Evolutionary conservation across 2,888 invertebrate species (phyloP), one percentile per base, ranked within the genome.

Genomic region (Oegoconia quadripuncta): DNA sequence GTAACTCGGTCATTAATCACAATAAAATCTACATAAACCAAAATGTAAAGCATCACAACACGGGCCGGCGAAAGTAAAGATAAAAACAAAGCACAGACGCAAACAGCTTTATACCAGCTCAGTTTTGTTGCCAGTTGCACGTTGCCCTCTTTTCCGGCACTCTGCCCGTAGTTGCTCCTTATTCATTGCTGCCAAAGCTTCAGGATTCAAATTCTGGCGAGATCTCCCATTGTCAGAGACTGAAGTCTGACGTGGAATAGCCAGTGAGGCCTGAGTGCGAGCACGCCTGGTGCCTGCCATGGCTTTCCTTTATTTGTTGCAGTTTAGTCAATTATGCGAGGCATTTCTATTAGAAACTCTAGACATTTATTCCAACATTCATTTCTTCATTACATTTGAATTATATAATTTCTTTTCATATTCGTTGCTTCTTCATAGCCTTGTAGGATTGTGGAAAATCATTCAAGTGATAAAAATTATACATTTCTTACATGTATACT

Each of bases 111-210:
- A 79, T 92, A 92, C 92, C 92, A 92, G 88, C 88, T 92, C 92
- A 55, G 86, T 89, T 82, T 92, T 92, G 88, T 90, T 92, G 71
- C 92, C 92, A 49, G 90, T 88, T 31, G 90, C 89, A 69, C 91
- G 91, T 74, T 91, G 91, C 53, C 92, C 92, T 60, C 92, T 78
- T 81, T 90, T 91, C 55, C 91, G 87, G 86, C 92, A 91, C 71
- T 92, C 92, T 39, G 83, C 81, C 59, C 92, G 90, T 50, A 92
- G 87, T 69, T 92, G 92, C 66, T 92, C 91, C 87, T 92, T 92
- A 65, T 89, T 91, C 88, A 91, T 89, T 48, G 88, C 79, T 41
- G 88, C 84, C 66, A 91, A 78, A 61, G 88, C 79, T 59, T 88
- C 88, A 39, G 83, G 81, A 47, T 74, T 82, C 50, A 86, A 63